Percentiles rank a stretch among this genome's conserved stretches.
These are phyloP conservation scores for Moxostoma hubbsi DNA, from an alignment of 2,797 vertebrate species.

Conservation along the genomic window DNA sequence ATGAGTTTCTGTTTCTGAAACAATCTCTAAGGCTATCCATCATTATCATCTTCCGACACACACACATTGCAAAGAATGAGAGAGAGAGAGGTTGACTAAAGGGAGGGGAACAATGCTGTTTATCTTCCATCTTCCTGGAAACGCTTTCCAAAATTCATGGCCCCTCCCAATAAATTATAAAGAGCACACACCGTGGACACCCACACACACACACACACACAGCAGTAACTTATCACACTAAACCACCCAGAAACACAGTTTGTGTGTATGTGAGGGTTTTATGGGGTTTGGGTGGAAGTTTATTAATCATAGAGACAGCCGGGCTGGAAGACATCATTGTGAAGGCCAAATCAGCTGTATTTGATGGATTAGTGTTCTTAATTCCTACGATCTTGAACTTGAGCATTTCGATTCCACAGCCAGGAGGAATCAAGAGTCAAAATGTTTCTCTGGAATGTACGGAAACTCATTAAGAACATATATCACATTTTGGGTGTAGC, in stretches of 20 bases:
- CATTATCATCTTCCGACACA: constrained; percentile 44
- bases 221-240: neutral
- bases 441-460: constrained; percentile 1
- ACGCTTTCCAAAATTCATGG: constrained; percentile 21
- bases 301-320: neutral
- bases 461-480: constrained; percentile 7
- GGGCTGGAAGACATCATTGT: neutral
- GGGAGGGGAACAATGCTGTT: constrained; percentile 46
- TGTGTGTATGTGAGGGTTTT: neutral
- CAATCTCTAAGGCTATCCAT: neutral
- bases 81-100: constrained; percentile 11
- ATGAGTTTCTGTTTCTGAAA: too few relatives aligned
- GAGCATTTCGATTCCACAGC: constrained; percentile 5
- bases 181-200: neutral
- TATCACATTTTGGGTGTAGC: constrained; percentile 15
- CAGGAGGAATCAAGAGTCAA: neutral
- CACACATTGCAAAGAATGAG: neutral
- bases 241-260: neutral
- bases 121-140: constrained; percentile 49
- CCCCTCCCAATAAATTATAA: constrained; percentile 13
- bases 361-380: neutral
- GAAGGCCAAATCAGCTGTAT: constrained; percentile 8
- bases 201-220: neutral
- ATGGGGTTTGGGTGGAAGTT: neutral
- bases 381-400: neutral